A percentile compares a stretch with the other conserved stretches of the same genome.
These are phyloP conservation scores for Anseranas semipalmata DNA, from an alignment of 2,113 vertebrate species.

Conservation along the genomic window DNA sequence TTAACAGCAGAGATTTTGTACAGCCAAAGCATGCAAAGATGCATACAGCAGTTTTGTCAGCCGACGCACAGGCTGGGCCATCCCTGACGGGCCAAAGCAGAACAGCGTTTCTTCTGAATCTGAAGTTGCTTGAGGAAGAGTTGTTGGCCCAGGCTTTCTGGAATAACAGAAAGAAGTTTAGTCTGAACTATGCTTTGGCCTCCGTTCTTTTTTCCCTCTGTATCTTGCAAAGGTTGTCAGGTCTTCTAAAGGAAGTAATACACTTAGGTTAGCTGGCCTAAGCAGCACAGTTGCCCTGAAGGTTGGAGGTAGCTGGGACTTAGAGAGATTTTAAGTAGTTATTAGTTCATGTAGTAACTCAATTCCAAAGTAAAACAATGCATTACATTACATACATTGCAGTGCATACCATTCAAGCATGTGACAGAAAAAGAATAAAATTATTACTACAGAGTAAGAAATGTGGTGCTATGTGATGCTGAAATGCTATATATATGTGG, in stretches of 20 bases:
- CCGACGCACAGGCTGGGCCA: neutral
- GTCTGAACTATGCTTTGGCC: neutral
- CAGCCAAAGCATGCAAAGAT: neutral
- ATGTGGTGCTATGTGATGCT: neutral
- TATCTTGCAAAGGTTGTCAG: neutral
- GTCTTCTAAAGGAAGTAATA: neutral
- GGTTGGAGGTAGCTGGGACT: neutral
- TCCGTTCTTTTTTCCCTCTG: neutral
- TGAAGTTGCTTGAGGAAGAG: neutral
- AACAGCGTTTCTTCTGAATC: neutral
- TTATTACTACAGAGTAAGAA: neutral
- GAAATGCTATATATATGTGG: neutral
- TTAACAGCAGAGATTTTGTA: neutral
- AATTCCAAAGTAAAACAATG: neutral
- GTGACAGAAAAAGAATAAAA: neutral
- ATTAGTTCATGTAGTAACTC: neutral
- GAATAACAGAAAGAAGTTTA: neutral
- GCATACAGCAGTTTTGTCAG: neutral
- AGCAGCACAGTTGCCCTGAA: neutral
- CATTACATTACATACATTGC: neutral
- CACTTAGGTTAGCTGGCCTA: neutral
- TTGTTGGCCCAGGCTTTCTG: neutral
- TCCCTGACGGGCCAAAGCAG: neutral
- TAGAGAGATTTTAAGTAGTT: neutral
- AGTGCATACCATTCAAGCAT: neutral